phyloP scores from a whole-genome alignment of 1,140 invertebrate genomes.

The Leptinotarsa undecemlineata region DNA sequence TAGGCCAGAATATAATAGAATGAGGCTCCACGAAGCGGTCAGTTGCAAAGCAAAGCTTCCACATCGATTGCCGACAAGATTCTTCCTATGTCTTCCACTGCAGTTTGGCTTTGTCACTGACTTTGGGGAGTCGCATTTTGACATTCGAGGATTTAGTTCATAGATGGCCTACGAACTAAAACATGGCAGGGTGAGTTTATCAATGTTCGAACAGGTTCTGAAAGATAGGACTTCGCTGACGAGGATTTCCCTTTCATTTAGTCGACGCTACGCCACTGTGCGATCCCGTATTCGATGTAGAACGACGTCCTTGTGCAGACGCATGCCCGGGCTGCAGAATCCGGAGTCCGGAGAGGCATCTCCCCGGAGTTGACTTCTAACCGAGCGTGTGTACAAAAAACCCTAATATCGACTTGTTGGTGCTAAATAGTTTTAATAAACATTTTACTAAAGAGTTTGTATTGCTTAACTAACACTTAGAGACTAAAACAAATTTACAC shows the following conservation, averaged over 20 bases:
- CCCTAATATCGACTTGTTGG: slow-evolving; percentile 20
- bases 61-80: too few relatives aligned
- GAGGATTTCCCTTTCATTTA: not conserved
- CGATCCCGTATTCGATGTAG: not conserved
- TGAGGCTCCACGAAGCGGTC: too few relatives aligned
- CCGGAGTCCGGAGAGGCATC: slow-evolving; percentile 18
- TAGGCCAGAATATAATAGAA: too few relatives aligned
- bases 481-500: slow-evolving; percentile 1
- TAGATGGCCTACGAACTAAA: too few relatives aligned
- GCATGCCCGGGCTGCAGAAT: slow-evolving; percentile 19
- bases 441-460: slow-evolving; percentile 3
- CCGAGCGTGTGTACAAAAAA: slow-evolving; percentile 5
- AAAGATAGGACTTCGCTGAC: too few relatives aligned
- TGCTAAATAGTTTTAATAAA: slow-evolving; percentile 17
- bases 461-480: slow-evolving; percentile 2
- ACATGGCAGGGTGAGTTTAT: too few relatives aligned
- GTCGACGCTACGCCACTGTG: not conserved
- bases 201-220: too few relatives aligned
- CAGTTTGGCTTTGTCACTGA: too few relatives aligned
- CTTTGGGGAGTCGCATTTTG: too few relatives aligned
- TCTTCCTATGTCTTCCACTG: too few relatives aligned
- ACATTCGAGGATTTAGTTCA: too few relatives aligned
- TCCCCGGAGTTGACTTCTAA: slow-evolving; percentile 12
- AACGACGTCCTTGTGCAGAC: not conserved
- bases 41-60: too few relatives aligned